A percentile compares a stretch with the other conserved stretches of the same genome.
Evolutionary conservation across 2,797 vertebrate species (phyloP).

Genomic region (Triplophysa bombifrons): DNA sequence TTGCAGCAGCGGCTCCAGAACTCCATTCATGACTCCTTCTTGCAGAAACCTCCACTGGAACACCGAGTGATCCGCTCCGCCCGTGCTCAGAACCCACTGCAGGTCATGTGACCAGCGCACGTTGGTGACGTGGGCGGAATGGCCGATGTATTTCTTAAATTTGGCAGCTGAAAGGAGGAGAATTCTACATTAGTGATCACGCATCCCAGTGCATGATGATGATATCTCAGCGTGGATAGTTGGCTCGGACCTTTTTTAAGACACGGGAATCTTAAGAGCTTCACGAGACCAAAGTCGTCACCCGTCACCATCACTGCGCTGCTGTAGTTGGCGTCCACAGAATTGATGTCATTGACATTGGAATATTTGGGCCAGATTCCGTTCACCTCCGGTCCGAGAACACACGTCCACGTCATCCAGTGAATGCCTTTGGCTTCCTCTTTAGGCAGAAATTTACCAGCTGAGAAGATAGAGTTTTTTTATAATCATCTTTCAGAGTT

Average conservation of each 20-base stretch:
- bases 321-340: conserved; percentile 93
- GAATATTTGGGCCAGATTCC: conserved; percentile 96
- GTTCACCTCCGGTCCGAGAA: conserved; percentile 89
- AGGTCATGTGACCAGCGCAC: conserved; percentile 95
- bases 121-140: conserved; percentile 94
- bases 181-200: neutral
- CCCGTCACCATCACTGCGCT: conserved; percentile 87
- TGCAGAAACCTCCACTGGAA: conserved; percentile 98
- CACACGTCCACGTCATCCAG: conserved; percentile 93
- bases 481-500: too few species aligned
- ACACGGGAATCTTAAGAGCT: conserved; percentile 91
- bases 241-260: conserved; percentile 85
- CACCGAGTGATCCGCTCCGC: conserved; percentile 93
- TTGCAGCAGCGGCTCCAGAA: conserved; percentile 85
- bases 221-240: neutral
- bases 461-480: conserved; percentile 61
- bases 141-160: conserved; percentile 93
- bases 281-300: conserved; percentile 92
- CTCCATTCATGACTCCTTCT: conserved; percentile 87
- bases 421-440: conserved; percentile 91
- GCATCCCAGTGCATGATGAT: neutral
- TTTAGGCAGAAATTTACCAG: conserved; percentile 86
- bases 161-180: conserved; percentile 82
- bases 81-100: conserved; percentile 93
- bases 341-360: conserved; percentile 85